phyloP scores from a whole-genome alignment of 2,797 vertebrate species.

The Notolabrus celidotus region DNA sequence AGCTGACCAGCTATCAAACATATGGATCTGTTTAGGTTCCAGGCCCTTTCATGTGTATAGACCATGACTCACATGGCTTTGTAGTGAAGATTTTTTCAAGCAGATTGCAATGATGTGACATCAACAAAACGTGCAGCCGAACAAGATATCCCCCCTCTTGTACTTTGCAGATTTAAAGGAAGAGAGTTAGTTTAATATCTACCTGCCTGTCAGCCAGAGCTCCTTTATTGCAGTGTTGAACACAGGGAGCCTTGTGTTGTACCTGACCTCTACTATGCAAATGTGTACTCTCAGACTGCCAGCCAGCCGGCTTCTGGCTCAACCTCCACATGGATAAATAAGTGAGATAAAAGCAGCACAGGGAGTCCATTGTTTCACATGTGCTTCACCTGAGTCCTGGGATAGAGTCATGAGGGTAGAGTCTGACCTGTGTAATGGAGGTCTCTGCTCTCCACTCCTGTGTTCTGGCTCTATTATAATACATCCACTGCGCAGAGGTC shows the following conservation, averaged over 20 bases:
- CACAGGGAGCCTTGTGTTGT: slow-evolving; percentile 67
- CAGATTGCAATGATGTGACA: background rate
- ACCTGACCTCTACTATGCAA: slow-evolving; percentile 79
- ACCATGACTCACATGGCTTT: slow-evolving; percentile 12
- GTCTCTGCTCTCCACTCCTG: slow-evolving; percentile 1
- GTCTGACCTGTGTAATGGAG: slow-evolving; percentile 22
- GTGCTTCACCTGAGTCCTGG: slow-evolving; percentile 40
- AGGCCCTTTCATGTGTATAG: slow-evolving; percentile 4
- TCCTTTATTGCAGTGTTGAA: slow-evolving; percentile 54
- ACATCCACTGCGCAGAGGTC: background rate
- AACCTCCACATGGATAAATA: slow-evolving; percentile 45
- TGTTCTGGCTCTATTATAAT: background rate
- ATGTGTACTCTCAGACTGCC: slow-evolving; percentile 53
- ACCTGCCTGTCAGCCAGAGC: slow-evolving; percentile 39
- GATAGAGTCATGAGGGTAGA: slow-evolving; percentile 20
- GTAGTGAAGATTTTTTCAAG: slow-evolving; percentile 21
- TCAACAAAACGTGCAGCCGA: background rate
- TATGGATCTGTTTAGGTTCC: slow-evolving; percentile 41
- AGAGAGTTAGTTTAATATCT: slow-evolving; percentile 40
- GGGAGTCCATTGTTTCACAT: slow-evolving; percentile 70
- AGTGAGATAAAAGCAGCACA: slow-evolving; percentile 54
- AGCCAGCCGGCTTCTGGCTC: slow-evolving; percentile 32
- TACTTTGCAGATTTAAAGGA: slow-evolving; percentile 16
- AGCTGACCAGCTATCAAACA: slow-evolving; percentile 44
- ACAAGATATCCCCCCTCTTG: slow-evolving; percentile 1